phyloP scores from a whole-genome alignment of 2,113 vertebrate species.

The Oryzias melastigma region DNA sequence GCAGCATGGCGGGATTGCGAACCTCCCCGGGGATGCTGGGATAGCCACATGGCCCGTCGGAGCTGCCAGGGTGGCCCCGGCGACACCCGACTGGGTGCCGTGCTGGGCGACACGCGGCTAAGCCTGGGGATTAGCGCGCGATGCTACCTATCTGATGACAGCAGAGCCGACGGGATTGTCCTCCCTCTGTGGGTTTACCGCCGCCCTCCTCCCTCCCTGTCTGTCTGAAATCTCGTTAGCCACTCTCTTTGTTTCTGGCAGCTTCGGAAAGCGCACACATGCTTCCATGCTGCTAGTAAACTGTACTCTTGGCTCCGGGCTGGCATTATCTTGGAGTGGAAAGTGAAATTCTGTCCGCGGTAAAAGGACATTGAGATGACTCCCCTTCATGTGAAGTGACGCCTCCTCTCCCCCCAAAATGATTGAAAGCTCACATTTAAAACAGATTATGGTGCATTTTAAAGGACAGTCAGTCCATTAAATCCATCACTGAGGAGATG shows the following conservation, averaged over 20 bases:
- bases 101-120: conserved; percentile 52
- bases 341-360: conserved; percentile 29
- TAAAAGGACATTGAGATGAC: conserved; percentile 36
- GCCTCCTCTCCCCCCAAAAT: conserved; percentile 12
- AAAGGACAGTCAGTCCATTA: conserved; percentile 32
- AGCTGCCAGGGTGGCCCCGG: conserved; percentile 68
- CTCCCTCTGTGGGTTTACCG: conserved; percentile 22
- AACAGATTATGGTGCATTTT: conserved; percentile 33
- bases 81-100: conserved; percentile 63
- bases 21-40: conserved; percentile 55
- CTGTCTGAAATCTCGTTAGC: conserved; percentile 26
- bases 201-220: conserved; percentile 16
- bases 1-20: conserved; percentile 69
- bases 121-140: conserved; percentile 61
- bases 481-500: conserved; percentile 28
- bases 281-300: conserved; percentile 58
- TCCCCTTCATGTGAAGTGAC: conserved; percentile 21
- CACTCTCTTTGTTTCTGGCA: conserved; percentile 65
- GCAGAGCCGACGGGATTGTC: conserved; percentile 53
- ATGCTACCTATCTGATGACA: conserved; percentile 61
- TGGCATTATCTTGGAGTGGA: conserved; percentile 38
- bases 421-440: conserved; percentile 40
- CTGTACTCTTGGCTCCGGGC: conserved; percentile 48
- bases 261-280: conserved; percentile 51
- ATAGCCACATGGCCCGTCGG: conserved; percentile 68